A percentile compares a stretch with the other conserved stretches of the same genome.
These are phyloP conservation scores for Ips typographus DNA, from an alignment of 1,140 invertebrate genomes.

Conservation along the genomic window DNA sequence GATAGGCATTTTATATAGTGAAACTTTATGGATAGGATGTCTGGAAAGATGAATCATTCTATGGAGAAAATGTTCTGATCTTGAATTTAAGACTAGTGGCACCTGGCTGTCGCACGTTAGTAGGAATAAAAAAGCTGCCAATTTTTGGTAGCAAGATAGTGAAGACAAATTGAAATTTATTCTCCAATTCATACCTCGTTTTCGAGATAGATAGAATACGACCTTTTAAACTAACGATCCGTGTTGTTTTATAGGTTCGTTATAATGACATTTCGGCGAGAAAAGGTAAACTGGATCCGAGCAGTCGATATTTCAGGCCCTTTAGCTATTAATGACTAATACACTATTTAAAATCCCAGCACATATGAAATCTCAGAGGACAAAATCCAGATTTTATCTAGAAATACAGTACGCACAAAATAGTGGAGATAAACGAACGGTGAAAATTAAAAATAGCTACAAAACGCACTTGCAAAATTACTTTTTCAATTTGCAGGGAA, in stretches of 20 bases:
- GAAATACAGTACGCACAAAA: background rate
- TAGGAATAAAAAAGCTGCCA: too few relatives aligned
- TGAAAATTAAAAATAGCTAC: background rate
- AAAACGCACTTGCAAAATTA: background rate
- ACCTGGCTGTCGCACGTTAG: too few relatives aligned
- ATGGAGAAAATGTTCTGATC: too few relatives aligned
- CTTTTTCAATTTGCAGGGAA: background rate
- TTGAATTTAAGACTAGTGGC: too few relatives aligned
- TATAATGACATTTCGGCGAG: conserved; percentile 27
- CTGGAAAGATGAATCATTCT: too few relatives aligned
- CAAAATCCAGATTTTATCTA: background rate
- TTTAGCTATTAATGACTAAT: conserved; percentile 11
- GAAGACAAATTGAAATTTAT: too few relatives aligned
- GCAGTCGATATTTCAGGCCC: conserved; percentile 19
- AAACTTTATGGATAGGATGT: too few relatives aligned
- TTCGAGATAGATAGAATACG: conserved; percentile 4
- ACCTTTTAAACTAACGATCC: conserved; percentile 33
- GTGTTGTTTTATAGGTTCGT: conserved; percentile 27
- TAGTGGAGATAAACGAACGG: background rate
- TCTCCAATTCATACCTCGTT: conserved; percentile 15
- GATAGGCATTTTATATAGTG: too few relatives aligned
- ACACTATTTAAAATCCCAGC: background rate
- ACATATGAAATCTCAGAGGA: background rate
- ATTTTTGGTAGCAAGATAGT: too few relatives aligned
- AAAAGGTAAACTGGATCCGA: conserved; percentile 24